Base-by-base conservation (phyloP, 2,113 vertebrate species). In the Paedocypris sp. region DNA sequence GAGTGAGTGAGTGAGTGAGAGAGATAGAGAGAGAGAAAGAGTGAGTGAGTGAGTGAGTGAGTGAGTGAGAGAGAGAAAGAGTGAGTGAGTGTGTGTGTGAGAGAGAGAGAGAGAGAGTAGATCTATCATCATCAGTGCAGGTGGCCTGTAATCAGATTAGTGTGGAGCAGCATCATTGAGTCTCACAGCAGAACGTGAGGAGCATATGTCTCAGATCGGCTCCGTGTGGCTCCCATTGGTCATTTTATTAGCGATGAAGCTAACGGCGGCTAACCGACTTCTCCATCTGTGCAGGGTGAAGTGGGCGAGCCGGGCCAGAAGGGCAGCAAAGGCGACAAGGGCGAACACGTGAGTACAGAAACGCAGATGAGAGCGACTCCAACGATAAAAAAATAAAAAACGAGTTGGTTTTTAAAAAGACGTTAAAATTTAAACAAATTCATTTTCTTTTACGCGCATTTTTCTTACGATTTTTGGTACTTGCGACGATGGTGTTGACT, bases 301-400 rank as follows among this genome's bases (percentile, higher is more conserved):
- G 92, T 94, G 49, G 94, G 93, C 67, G 92, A 97, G 77, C 90
- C 92, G 0, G 94, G 94, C 46, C 94, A 98, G 73, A 98, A 98
- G 77, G 94, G 94, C 66, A 92, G 92, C 71, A 97, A 97, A 79
- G 94, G 86, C 0, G 92, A 94, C 82, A 98, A 98, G 71, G 93
- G 93, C 76, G 94, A 98, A 79, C 94, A 94, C 2, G 94, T 97
- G 62, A 78, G 87, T 42, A 33, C n/a, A n/a, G n/a, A n/a, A n/a
- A n/a, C n/a, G n/a, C n/a, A n/a, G n/a, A n/a, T n/a, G n/a, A n/a
- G n/a, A n/a, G n/a, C n/a, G n/a, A n/a, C n/a, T n/a, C n/a, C n/a
- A n/a, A n/a, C n/a, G n/a, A n/a, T n/a, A n/a, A n/a, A n/a, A n/a
- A n/a, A n/a, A n/a, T n/a, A n/a, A n/a, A n/a, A n/a, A n/a, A n/a